Evolutionary conservation across 1,140 invertebrate species (phyloP).

Genomic region (Yoshiicerus persimilis): DNA sequence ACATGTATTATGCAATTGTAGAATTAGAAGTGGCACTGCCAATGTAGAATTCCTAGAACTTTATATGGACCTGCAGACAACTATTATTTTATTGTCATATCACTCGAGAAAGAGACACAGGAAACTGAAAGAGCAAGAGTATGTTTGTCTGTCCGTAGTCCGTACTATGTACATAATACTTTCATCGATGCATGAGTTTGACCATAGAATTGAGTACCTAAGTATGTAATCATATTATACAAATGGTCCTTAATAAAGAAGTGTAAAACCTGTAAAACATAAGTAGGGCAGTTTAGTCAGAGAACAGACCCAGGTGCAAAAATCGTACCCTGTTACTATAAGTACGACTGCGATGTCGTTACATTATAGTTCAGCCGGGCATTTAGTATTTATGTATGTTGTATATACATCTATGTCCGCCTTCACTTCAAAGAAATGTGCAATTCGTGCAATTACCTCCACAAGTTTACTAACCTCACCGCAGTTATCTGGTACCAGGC

Average conservation of each 20-base stretch:
- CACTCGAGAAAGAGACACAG: not conserved
- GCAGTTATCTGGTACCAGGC: not conserved
- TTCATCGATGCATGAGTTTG: not conserved
- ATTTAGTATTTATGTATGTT: not conserved
- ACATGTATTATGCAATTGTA: too few relatives aligned
- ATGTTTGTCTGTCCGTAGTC: too few relatives aligned
- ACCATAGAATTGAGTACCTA: not conserved
- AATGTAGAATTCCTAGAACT: too few relatives aligned
- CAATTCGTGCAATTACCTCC: not conserved
- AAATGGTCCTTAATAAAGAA: not conserved
- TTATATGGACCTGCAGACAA: not conserved
- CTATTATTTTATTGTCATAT: not conserved
- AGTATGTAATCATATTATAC: not conserved
- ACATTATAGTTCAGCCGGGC: not conserved
- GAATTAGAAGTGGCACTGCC: too few relatives aligned
- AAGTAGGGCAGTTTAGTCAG: not conserved
- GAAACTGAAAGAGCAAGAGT: not conserved
- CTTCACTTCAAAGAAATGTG: not conserved
- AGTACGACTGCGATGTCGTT: not conserved
- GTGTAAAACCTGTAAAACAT: not conserved
- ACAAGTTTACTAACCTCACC: not conserved
- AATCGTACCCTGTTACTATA: not conserved
- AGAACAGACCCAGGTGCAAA: not conserved
- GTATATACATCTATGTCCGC: not conserved
- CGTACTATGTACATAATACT: not conserved